phyloP scores from a whole-genome alignment of 2,888 invertebrate species.

The Tinea trinotella region DNA sequence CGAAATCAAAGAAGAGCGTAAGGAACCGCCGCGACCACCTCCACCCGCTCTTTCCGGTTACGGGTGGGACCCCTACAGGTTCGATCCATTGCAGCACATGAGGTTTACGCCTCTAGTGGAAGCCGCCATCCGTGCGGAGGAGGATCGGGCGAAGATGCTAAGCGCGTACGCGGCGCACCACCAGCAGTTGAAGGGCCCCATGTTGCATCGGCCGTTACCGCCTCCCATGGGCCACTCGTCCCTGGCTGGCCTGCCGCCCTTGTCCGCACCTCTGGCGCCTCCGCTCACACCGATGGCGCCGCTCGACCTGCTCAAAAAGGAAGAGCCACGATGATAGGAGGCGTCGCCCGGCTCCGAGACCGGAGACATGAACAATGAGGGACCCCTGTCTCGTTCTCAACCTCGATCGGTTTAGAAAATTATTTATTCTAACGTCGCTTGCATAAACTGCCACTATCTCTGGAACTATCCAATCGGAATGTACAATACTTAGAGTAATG shows the following conservation, averaged over 20 bases:
- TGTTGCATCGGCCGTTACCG: conserved; percentile 59
- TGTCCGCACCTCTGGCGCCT: conserved; percentile 43
- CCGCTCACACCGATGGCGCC: conserved; percentile 49
- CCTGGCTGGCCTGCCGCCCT: conserved; percentile 60
- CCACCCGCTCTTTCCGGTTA: conserved; percentile 69
- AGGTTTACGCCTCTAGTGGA: conserved; percentile 86
- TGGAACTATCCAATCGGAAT: conserved; percentile 27
- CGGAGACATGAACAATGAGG: conserved; percentile 32
- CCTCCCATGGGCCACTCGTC: conserved; percentile 28
- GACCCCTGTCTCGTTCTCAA: conserved; percentile 42
- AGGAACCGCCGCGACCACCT: conserved; percentile 72
- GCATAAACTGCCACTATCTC: conserved; percentile 33
- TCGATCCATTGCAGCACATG: conserved; percentile 78
- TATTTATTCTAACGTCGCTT: conserved; percentile 63
- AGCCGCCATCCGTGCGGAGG: conserved; percentile 82
- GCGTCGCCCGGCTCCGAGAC: conserved; percentile 30
- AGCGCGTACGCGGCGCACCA: conserved; percentile 78
- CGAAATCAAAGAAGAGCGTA: conserved; percentile 64
- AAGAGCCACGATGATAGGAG: conserved; percentile 71
- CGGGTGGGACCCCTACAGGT: conserved; percentile 80
- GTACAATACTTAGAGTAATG: conserved; percentile 26
- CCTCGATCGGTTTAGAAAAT: conserved; percentile 60
- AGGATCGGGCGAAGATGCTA: conserved; percentile 84
- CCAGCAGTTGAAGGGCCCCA: conserved; percentile 57
- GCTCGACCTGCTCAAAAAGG: conserved; percentile 74